Conservation (phyloP, 2,113 vertebrate species). For the Myanophis thanlyinensis region DNA sequence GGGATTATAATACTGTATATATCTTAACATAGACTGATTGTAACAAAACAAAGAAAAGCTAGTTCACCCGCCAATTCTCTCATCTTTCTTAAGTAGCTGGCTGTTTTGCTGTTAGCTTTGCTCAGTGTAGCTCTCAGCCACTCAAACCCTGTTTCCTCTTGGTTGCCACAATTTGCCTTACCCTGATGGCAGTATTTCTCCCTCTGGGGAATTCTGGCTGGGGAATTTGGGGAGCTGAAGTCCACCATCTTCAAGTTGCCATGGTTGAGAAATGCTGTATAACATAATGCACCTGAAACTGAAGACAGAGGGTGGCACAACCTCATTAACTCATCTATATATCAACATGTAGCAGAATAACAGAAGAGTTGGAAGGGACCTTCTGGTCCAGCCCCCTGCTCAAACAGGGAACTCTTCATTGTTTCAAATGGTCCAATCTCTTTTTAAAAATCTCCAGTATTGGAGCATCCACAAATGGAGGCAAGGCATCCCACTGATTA, state of each 20-base stretch:
- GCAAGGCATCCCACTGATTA: not conserved
- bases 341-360: not conserved
- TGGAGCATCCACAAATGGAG: not conserved
- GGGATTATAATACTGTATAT: not conserved
- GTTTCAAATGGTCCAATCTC: not conserved
- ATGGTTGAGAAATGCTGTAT: not conserved
- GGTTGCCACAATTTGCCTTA: not conserved
- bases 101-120: not conserved
- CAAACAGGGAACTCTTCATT: not conserved
- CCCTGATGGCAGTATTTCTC: not conserved
- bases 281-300: not conserved
- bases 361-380: not conserved
- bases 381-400: not conserved
- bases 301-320: not conserved
- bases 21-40: not conserved
- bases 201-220: not conserved
- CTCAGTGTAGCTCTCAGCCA: not conserved
- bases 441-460: not conserved
- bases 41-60: not conserved
- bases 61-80: not conserved
- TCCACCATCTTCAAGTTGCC: not conserved
- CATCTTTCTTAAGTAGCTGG: not conserved
- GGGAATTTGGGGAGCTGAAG: not conserved
- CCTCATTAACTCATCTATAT: not conserved
- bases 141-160: not conserved